Conservation (phyloP, 2,888 invertebrate species). For the Choristoneura rosaceana region DNA sequence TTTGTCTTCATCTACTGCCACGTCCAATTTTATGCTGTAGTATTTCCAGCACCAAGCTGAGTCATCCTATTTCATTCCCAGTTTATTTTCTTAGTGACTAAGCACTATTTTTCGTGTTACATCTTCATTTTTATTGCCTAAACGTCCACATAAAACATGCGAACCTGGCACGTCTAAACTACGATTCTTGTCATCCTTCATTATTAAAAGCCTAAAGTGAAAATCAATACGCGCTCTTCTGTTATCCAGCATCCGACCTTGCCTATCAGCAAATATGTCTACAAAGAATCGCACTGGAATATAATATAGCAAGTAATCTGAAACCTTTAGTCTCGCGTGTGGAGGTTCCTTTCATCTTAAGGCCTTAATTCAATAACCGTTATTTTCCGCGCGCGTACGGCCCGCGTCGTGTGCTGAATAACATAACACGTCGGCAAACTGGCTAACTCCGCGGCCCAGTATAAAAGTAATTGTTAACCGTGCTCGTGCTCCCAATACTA, state of each 20-base stretch:
- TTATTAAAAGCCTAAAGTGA: slow-evolving; percentile 32
- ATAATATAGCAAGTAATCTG: slow-evolving; percentile 28
- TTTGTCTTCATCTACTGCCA: background rate
- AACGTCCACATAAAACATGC: background rate
- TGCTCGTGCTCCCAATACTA: slow-evolving; percentile 48
- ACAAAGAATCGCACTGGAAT: slow-evolving; percentile 16
- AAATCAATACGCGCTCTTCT: slow-evolving; percentile 34
- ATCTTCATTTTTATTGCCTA: slow-evolving; percentile 2
- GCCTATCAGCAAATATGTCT: slow-evolving; percentile 18
- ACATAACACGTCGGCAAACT: slow-evolving; percentile 46
- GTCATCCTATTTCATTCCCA: slow-evolving; percentile 24
- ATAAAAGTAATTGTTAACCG: slow-evolving; percentile 52
- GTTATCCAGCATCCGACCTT: slow-evolving; percentile 9
- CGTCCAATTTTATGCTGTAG: slow-evolving; percentile 4
- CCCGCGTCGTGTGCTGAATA: slow-evolving; percentile 48
- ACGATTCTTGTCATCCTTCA: slow-evolving; percentile 23
- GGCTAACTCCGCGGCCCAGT: slow-evolving; percentile 48
- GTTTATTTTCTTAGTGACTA: slow-evolving; percentile 15
- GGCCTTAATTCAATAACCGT: slow-evolving; percentile 52
- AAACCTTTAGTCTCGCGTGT: slow-evolving; percentile 34
- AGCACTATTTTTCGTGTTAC: slow-evolving; percentile 1
- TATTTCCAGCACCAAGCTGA: slow-evolving; percentile 26
- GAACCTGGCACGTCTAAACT: background rate
- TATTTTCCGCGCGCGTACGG: slow-evolving; percentile 44
- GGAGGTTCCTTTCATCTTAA: slow-evolving; percentile 35